Evolutionary conservation across 2,888 invertebrate genomes (phyloP).

Genomic region (Halocaridina rubra): DNA sequence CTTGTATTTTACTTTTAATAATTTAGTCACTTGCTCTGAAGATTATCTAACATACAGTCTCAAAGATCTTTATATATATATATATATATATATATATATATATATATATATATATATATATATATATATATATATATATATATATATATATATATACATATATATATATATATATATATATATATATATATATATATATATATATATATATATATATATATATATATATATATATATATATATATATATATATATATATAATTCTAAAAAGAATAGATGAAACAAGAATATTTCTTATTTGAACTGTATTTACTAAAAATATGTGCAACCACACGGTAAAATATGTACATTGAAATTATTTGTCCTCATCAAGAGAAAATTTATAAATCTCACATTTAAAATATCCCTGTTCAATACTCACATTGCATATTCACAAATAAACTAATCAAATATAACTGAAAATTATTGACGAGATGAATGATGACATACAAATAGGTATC

Average conservation of each 20-base stretch:
- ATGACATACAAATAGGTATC: neutral
- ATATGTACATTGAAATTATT: conserved; percentile 38
- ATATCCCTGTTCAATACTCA: conserved; percentile 35
- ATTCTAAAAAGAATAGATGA: neutral
- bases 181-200: neutral
- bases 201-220: neutral
- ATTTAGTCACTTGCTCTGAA: too few relatives aligned
- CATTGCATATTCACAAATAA: neutral
- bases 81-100: neutral
- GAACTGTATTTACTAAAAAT: conserved; percentile 40
- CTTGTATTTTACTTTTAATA: too few relatives aligned
- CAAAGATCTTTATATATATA: neutral
- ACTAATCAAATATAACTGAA: neutral
- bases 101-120: conserved; percentile 4
- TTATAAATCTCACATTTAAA: conserved; percentile 25
- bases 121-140: conserved; percentile 8
- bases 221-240: neutral
- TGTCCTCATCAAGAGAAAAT: neutral
- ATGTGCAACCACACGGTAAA: conserved; percentile 54
- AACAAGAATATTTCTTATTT: neutral
- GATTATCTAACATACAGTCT: too few relatives aligned
- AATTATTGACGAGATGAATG: neutral
- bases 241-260: conserved; percentile 1
- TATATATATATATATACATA: neutral
- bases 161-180: neutral